Evolutionary conservation across 2,797 vertebrate genomes (phyloP), one percentile per base, ranked within the genome.

Genomic region (Parauchenoglanis ngamensis): DNA sequence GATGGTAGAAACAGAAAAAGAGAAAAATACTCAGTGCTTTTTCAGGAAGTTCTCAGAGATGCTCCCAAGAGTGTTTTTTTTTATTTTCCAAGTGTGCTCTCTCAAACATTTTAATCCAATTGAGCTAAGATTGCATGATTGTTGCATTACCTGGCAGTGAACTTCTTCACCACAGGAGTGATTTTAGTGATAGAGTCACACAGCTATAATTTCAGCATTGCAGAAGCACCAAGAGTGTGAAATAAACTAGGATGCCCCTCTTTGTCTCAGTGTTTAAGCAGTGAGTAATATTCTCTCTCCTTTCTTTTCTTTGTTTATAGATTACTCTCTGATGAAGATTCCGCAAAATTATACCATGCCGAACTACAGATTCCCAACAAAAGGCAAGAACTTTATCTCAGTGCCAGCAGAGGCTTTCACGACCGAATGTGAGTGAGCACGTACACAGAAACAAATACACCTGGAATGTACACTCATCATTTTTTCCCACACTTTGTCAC

Each of bases 401-500:
- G 96, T 99, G 40, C 98, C 98, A 0, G 95, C 95, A 0, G 96
- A 98, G 91, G 97, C 98, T 52, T 97, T 99, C 88, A 89, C 90
- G 57, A 90, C 94, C 89, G 94, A 95, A 92, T 96, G 98, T 99
- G 94, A 97, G 87, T 56, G 13, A 65, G 79, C 11, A 31, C 68
- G 52, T 40, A 89, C 83, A 83, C 23, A 81, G 28, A 83, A 17
- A 82, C 23, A 76, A 15, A 68, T 3, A 85, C 17, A 35, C 28
- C 19, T 25, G n/a, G 61, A 67, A 63, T 49, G 61, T 49, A 65
- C 12, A 12, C 40, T 7, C 40, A 1, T 65, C 23, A 17, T 46
- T 70, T 54, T 19, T 84, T 21, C 3, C 3, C 40, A 28, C n/a
- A 44, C 44, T 68, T 79, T 70, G 23, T 40, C 23, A 80, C 73